Percentiles rank a stretch among this genome's conserved stretches.
Evolutionary conservation across 2,888 invertebrate species (phyloP).

Genomic region (Aquatica leii): DNA sequence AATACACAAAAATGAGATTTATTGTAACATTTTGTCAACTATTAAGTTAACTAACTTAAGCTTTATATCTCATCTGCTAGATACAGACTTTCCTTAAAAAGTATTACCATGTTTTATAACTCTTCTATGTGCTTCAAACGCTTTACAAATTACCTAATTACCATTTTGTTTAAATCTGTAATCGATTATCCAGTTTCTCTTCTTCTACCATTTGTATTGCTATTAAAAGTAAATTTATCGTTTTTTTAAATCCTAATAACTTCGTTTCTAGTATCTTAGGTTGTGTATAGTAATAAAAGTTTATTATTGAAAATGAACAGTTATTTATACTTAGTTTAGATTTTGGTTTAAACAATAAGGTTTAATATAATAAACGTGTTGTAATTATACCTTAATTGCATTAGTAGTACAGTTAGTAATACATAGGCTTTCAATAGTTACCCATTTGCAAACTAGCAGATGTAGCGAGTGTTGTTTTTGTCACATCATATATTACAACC

Average conservation of each 20-base stretch:
- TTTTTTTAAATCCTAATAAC: not conserved
- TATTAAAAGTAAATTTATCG: constrained; percentile 6
- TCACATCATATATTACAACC: too few relatives aligned
- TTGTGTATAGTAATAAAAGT: not conserved
- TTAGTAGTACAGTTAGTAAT: too few relatives aligned
- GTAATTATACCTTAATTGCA: too few relatives aligned
- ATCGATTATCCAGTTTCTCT: constrained; percentile 6
- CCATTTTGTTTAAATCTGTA: constrained; percentile 8
- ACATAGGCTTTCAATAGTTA: too few relatives aligned
- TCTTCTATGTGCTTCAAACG: not conserved
- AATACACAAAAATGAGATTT: too few relatives aligned
- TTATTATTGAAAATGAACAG: not conserved
- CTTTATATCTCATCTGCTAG: too few relatives aligned
- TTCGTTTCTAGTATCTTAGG: not conserved
- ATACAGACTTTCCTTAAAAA: not conserved
- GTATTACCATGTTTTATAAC: not conserved
- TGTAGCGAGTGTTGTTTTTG: too few relatives aligned
- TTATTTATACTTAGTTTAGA: not conserved
- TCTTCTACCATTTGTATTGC: constrained; percentile 3
- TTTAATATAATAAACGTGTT: too few relatives aligned
- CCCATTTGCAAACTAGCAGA: too few relatives aligned
- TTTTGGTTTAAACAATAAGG: too few relatives aligned
- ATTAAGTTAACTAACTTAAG: too few relatives aligned
- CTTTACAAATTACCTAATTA: constrained; percentile 8
- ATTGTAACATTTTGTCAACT: too few relatives aligned